Conservation (phyloP, 2,888 invertebrate genomes). For the Nomada ruficornis region DNA sequence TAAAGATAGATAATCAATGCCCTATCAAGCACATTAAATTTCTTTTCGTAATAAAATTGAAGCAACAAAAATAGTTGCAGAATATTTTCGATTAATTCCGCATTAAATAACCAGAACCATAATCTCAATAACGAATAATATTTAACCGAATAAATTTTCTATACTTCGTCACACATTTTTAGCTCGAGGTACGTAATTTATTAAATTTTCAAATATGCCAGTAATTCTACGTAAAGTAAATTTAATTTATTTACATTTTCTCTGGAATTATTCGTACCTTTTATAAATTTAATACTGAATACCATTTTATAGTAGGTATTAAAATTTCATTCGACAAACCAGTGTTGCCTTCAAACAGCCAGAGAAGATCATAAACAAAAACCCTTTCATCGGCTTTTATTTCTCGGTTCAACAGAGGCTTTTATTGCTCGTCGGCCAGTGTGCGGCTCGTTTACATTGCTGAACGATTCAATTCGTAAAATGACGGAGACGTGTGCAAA, state of each 20-base stretch:
- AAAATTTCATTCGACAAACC: neutral
- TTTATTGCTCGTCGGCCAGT: slow-evolving; percentile 11
- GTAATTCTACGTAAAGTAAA: no score
- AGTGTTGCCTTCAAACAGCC: neutral
- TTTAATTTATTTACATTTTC: no score
- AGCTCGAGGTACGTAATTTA: neutral
- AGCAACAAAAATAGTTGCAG: neutral
- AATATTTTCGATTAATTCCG: neutral
- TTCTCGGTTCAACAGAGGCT: slow-evolving; percentile 13
- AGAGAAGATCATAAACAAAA: slow-evolving; percentile 1
- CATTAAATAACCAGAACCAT: neutral
- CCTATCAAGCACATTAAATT: no score
- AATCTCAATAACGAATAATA: no score
- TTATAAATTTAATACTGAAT: neutral
- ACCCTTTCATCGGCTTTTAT: neutral
- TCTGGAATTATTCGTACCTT: no score
- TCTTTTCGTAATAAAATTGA: no score
- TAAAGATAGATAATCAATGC: no score
- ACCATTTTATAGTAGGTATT: neutral
- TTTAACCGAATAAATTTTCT: neutral
- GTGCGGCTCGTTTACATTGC: slow-evolving; percentile 23
- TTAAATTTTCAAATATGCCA: no score
- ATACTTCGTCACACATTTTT: neutral
- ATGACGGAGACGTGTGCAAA: slow-evolving; percentile 9
- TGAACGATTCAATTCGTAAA: slow-evolving; percentile 50